A percentile compares a stretch with the other conserved stretches of the same genome.
Evolutionary conservation across 1,140 invertebrate genomes (phyloP).

Genomic region (Propsilocerus akamusi): DNA sequence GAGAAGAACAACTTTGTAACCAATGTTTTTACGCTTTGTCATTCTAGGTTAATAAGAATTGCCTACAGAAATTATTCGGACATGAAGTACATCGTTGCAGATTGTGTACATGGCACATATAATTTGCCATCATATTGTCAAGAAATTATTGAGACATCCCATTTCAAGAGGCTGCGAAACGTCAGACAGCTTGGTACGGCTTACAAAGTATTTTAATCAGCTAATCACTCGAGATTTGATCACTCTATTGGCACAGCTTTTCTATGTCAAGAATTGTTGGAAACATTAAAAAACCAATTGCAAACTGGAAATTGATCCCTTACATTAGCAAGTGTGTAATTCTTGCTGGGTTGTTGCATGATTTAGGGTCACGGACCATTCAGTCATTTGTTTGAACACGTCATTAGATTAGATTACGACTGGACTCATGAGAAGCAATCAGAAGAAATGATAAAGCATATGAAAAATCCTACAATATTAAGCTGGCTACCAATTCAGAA

Average conservation of each 20-base stretch:
- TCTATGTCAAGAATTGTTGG: neutral
- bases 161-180: neutral
- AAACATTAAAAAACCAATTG: neutral
- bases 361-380: conserved; percentile 49
- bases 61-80: too few relatives aligned
- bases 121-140: neutral
- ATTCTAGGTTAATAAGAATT: too few relatives aligned
- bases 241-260: neutral
- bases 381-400: conserved; percentile 38
- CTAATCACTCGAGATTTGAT: neutral
- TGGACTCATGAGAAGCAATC: neutral
- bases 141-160: neutral
- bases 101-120: neutral
- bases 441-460: neutral
- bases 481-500: neutral
- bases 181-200: neutral
- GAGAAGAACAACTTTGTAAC: too few relatives aligned
- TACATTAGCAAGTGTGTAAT: neutral
- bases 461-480: neutral
- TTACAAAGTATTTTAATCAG: neutral
- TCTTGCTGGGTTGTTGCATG: conserved; percentile 47
- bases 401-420: conserved; percentile 15
- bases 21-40: too few relatives aligned
- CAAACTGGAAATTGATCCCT: neutral
- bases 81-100: neutral